Evolutionary conservation across 2,888 invertebrate genomes (phyloP), one percentile per base, ranked within the genome.

Genomic region (Tillus elongatus): DNA sequence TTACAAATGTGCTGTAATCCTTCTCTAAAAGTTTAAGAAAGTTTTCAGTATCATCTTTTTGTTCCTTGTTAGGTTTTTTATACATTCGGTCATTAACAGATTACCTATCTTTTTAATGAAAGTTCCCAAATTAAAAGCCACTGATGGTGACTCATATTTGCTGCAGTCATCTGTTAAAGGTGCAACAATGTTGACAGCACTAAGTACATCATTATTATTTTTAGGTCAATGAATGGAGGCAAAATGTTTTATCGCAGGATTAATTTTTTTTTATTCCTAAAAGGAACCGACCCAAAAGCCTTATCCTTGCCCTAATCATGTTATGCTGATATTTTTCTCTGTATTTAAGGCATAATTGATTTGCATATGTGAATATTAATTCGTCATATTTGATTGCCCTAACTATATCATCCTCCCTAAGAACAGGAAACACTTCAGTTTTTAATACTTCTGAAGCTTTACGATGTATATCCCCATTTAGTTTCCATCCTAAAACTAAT

Each of bases 261-360:
- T 15, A 2, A 39, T n/a, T 11, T 10, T 34, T 29, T n/a, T 19
- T 14, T 2, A 33, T 1, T 16, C 14, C 19, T 13, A 39, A 13
- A n/a, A 39, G 14, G 28, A 42, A 26, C 9, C 39, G 14, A 8
- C 39, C 42, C 2, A 37, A 4, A 14, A 14, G 16, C 2, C 42
- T 15, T 9, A 42, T 16, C 12, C 16, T 19, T 8, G 15, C 16
- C 19, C 42, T 31, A 10, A 40, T 37, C 30, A 19, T 31, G 3
- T 36, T 31, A n/a, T 16, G 13, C 13, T 36, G 30, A 11, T 30
- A 24, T 12, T 13, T 3, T 3, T n/a, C 19, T 9, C 30, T 12
- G 15, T 30, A 30, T 28, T 30, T 36, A 10, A 13, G 24, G 2
- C 12, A 9, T 9, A 15, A 26, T n/a, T 27, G 14, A 24, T 36